Base-by-base conservation (phyloP, 2,797 vertebrate species). In the Dromococcyx pavoninus region DNA sequence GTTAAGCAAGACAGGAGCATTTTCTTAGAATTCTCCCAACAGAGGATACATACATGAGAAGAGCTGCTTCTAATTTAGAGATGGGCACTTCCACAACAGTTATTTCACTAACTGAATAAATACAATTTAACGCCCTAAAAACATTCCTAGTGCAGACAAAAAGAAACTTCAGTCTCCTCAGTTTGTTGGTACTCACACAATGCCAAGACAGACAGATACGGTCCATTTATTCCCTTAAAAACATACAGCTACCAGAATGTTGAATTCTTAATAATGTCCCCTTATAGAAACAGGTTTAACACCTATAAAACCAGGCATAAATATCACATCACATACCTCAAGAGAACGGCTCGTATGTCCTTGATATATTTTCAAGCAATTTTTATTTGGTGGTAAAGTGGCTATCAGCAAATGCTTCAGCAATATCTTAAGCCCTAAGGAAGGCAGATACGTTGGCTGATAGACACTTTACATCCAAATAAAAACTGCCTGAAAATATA, bases 301-400 rank as follows among this genome's bases (percentile, higher is more conserved):
- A 80, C 93, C 89, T 25, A 64, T 71, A 95, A 95, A 94, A 93
- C 11, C 51, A 94, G 86, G 71, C 73, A 56, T 88, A 90, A 94
- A 89, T 91, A 82, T 93, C 88, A 83, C 70, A 6, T 91, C 93
- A 37, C 69, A 62, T 21, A 50, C 70, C 39, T 48, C 56, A 65
- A 66, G 85, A 95, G 79, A 97, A 76, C 28, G 28, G 82, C 74
- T 93, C 43, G 2, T 28, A 43, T 67, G 94, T 74, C 95, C 93
- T 95, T 96, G 95, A 96, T 96, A 80, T 76, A 94, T 93, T 95
- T 78, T 88, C 78, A 81, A 95, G 82, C 71, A 81, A 86, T 95
- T 96, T 91, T 96, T 96, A 95, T 97, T 96, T 93, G 82, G 85
- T 79, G 95, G 96, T 75, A 82, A 92, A 96, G 96, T 95, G 94